A percentile compares a stretch with the other conserved stretches of the same genome.
These are phyloP conservation scores for Tinamus guttatus DNA, from an alignment of 2,113 vertebrate species.

Conservation along the genomic window DNA sequence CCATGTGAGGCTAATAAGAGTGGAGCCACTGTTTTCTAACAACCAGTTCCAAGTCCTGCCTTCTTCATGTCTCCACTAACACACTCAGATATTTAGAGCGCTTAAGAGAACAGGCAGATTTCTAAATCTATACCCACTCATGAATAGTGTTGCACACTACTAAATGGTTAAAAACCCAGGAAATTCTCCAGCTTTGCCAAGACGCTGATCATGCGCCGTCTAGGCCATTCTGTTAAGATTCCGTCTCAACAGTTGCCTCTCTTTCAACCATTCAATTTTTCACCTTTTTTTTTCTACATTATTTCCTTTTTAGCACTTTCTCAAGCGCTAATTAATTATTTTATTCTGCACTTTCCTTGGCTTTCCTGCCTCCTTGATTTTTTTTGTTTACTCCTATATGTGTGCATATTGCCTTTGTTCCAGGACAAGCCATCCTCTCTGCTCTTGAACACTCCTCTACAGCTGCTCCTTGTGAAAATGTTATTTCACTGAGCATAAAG, in stretches of 20 bases:
- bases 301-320: conserved; percentile 62
- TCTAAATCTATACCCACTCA: conserved; percentile 24
- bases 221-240: conserved; percentile 41
- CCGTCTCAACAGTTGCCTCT: conserved; percentile 39
- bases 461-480: conserved; percentile 53
- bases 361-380: conserved; percentile 60
- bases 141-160: background rate
- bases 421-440: conserved; percentile 73
- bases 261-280: conserved; percentile 53
- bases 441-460: conserved; percentile 59
- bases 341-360: conserved; percentile 54
- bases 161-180: background rate
- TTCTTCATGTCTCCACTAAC: conserved; percentile 29
- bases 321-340: conserved; percentile 41
- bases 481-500: conserved; percentile 67
- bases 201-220: background rate
- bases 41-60: background rate
- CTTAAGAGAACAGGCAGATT: conserved; percentile 16
- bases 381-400: conserved; percentile 53
- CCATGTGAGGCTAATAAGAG: conserved; percentile 29
- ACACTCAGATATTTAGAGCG: background rate
- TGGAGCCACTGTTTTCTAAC: conserved; percentile 19
- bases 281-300: conserved; percentile 3
- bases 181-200: background rate
- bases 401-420: conserved; percentile 70